Percentiles rank a stretch among this genome's conserved stretches.
phyloP scores from a whole-genome alignment of 2,113 vertebrate genomes.

The Bubo bubo region DNA sequence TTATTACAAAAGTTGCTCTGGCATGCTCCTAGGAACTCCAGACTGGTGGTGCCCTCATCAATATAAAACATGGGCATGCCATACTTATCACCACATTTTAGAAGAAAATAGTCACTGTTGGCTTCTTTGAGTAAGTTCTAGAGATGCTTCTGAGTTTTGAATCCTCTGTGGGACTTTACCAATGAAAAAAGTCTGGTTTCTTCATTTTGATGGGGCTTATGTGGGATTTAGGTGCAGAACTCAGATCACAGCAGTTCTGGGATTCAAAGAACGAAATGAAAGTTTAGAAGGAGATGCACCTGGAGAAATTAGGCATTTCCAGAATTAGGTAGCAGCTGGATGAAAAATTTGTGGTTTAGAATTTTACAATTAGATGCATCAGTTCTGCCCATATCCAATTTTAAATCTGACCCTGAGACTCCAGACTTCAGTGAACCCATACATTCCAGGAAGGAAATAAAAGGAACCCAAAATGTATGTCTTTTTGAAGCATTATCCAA shows the following conservation, averaged over 20 bases:
- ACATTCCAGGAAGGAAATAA: neutral
- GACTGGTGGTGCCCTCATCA: neutral
- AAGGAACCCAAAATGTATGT: neutral
- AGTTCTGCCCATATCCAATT: neutral
- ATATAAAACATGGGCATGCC: neutral
- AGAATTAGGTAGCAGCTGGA: neutral
- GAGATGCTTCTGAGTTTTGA: neutral
- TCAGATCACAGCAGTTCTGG: neutral
- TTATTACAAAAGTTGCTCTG: neutral
- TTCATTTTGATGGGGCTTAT: neutral
- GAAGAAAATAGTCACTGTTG: neutral
- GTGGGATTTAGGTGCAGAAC: neutral
- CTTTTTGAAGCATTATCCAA: neutral
- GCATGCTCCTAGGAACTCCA: neutral
- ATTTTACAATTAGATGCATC: neutral
- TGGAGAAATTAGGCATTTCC: neutral
- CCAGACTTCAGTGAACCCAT: neutral
- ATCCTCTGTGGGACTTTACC: neutral
- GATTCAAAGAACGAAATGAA: neutral
- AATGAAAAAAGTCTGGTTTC: neutral
- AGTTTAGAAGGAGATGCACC: neutral
- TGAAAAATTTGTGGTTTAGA: neutral
- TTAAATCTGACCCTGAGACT: neutral
- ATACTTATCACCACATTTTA: neutral
- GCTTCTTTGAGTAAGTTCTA: neutral